phyloP scores from a whole-genome alignment of 2,113 vertebrate species.

The Dryoscopus gambensis region DNA sequence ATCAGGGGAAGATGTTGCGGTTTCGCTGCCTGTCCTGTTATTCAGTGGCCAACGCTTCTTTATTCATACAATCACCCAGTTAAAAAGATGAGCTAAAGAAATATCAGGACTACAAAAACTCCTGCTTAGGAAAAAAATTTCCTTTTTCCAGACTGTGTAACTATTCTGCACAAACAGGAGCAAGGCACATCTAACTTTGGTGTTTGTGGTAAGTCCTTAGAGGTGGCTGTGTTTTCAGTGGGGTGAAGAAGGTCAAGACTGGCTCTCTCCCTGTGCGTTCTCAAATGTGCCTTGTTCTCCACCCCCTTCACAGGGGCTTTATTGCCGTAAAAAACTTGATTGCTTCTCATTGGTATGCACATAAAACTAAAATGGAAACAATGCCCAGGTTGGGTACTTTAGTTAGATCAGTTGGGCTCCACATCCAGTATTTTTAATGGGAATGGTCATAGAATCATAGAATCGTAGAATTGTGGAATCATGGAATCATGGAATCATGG shows the following conservation, averaged over 20 bases:
- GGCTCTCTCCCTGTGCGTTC: neutral
- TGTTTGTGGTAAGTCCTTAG: neutral
- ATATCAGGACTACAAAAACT: neutral
- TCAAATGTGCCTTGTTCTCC: neutral
- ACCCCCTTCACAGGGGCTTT: neutral
- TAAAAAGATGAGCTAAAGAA: neutral
- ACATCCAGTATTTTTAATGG: neutral
- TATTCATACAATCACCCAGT: fast-evolving
- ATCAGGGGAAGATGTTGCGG: neutral
- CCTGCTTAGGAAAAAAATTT: neutral
- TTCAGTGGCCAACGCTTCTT: neutral
- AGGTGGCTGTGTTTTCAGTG: neutral
- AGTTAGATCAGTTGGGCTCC: neutral
- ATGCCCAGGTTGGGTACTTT: fast-evolving
- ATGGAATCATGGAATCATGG: neutral
- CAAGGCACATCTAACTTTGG: neutral
- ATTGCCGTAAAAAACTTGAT: neutral
- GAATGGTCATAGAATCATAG: neutral
- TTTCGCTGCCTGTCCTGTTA: neutral
- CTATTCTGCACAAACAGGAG: neutral
- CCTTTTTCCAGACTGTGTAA: neutral
- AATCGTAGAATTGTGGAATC: neutral
- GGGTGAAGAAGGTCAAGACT: neutral
- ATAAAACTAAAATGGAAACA: neutral
- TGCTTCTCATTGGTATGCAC: fast-evolving